A percentile compares a stretch with the other conserved stretches of the same genome.
These are phyloP conservation scores for Carcinoscorpius rotundicauda DNA, from an alignment of 1,140 invertebrate genomes.

Conservation along the genomic window DNA sequence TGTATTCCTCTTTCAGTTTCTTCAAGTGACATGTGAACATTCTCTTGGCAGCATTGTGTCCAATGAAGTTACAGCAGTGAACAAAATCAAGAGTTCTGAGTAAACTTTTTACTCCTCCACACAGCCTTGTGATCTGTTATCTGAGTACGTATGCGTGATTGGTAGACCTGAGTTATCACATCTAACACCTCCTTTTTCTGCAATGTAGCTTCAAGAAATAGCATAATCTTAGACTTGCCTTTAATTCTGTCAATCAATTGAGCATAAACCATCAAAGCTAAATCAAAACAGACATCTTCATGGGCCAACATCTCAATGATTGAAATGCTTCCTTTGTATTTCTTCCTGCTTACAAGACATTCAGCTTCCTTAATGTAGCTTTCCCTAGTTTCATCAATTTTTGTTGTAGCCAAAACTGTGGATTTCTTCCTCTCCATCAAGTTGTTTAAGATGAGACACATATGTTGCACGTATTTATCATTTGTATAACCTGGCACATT, in stretches of 20 bases:
- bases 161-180: constrained; percentile 72
- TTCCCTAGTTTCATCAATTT: constrained; percentile 88
- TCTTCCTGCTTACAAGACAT: constrained; percentile 72
- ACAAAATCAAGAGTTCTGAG: constrained; percentile 76
- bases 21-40: constrained; percentile 70
- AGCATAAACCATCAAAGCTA: constrained; percentile 81
- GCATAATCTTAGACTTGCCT: constrained; percentile 51
- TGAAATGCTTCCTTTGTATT: constrained; percentile 75
- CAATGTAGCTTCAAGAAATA: constrained; percentile 74
- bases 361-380: constrained; percentile 77
- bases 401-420: constrained; percentile 85
- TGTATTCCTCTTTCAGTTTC: constrained; percentile 71
- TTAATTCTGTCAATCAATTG: constrained; percentile 76
- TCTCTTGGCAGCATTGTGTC: constrained; percentile 65
- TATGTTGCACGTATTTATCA: constrained; percentile 67
- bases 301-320: constrained; percentile 91
- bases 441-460: constrained; percentile 62
- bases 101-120: constrained; percentile 79
- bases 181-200: constrained; percentile 77
- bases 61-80: constrained; percentile 79
- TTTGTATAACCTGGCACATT: constrained; percentile 64
- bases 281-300: constrained; percentile 92
- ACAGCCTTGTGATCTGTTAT: constrained; percentile 61
- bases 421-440: constrained; percentile 89
- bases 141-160: constrained; percentile 65